Evolutionary conservation across 1,140 invertebrate species (phyloP).

Genomic region (Tetraneura akinire): DNA sequence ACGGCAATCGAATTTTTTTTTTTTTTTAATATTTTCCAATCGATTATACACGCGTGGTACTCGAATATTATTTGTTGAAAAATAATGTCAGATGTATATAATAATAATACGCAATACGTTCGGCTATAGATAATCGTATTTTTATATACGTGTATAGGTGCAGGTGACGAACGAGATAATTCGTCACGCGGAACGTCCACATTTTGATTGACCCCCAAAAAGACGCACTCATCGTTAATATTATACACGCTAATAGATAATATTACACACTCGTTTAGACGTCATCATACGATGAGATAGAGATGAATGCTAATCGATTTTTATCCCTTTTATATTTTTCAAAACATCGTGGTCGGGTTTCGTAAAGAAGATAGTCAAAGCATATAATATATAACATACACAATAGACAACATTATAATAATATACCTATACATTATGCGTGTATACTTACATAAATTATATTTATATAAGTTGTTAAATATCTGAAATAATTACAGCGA

Average conservation of each 20-base stretch:
- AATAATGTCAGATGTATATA: no score
- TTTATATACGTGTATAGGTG: no score
- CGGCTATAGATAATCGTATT: constrained; percentile 24
- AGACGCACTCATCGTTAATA: not conserved
- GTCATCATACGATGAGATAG: not conserved
- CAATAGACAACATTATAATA: no score
- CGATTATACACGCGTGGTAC: not conserved
- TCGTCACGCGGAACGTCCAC: constrained; percentile 32
- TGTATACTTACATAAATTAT: no score
- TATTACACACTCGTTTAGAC: constrained; percentile 25
- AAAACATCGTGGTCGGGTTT: no score
- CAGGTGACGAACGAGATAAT: constrained; percentile 17
- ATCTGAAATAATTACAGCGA: no score
- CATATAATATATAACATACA: no score
- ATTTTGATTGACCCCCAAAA: constrained; percentile 8
- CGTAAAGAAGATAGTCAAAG: no score
- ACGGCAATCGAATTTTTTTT: no score
- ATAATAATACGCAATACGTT: not conserved
- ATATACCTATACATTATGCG: no score
- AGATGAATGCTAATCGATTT: constrained; percentile 14
- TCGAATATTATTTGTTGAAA: no score
- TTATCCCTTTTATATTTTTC: not conserved
- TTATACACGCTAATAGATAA: constrained; percentile 28
- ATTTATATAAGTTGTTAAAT: no score
- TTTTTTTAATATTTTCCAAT: not conserved